Conservation (phyloP, 2,113 vertebrate species). For the Platichthys stellatus region DNA sequence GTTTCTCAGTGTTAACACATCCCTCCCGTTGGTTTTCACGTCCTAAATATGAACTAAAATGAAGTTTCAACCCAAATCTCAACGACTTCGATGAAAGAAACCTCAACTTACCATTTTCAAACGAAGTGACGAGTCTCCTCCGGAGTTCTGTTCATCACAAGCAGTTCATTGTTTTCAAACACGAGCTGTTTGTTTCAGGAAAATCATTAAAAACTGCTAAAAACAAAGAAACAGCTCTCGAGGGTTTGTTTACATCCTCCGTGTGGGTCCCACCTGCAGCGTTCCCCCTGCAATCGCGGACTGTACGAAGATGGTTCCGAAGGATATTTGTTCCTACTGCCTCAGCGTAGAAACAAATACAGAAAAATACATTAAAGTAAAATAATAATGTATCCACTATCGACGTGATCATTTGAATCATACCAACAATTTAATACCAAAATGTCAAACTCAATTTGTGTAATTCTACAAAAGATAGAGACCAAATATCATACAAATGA, state of each 20-base stretch:
- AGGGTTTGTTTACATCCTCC: slow-evolving; percentile 35
- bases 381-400: neutral
- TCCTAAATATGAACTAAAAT: too few relatives aligned
- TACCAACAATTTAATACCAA: neutral
- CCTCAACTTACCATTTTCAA: slow-evolving; percentile 54
- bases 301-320: slow-evolving; percentile 30
- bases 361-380: neutral
- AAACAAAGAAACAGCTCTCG: neutral
- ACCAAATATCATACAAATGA: too few relatives aligned
- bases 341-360: neutral
- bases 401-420: neutral
- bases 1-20: too few relatives aligned
- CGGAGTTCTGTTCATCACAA: neutral
- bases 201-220: neutral
- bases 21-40: too few relatives aligned
- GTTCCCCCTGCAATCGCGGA: neutral
- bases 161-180: neutral
- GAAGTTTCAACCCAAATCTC: neutral
- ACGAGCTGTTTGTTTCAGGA: neutral
- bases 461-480: too few relatives aligned
- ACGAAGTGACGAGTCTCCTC: neutral
- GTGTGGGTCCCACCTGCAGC: neutral
- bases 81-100: neutral
- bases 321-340: slow-evolving; percentile 38
- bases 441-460: too few relatives aligned